A percentile compares a stretch with the other conserved stretches of the same genome.
Evolutionary conservation across 2,113 vertebrate genomes (phyloP).

Genomic region (Hydrolagus affinis): DNA sequence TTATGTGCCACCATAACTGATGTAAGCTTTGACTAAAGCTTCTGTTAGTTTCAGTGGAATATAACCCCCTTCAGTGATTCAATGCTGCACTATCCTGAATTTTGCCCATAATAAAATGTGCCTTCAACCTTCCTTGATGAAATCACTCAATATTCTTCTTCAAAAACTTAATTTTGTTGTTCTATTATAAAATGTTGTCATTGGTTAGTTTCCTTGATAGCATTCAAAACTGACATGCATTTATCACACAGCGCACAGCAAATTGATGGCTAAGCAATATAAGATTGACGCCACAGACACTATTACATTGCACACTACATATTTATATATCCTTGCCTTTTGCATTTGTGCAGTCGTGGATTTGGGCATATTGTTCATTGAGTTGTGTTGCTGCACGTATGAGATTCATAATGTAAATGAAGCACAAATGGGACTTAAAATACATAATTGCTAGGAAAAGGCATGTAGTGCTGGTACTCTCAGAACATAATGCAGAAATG

Average conservation of each 20-base stretch:
- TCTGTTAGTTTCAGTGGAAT: neutral
- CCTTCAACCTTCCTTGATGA: neutral
- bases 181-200: neutral
- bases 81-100: neutral
- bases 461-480: neutral
- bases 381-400: neutral
- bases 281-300: neutral
- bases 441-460: neutral
- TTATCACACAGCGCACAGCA: neutral
- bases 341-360: no score
- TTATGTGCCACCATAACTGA: neutral
- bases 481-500: neutral
- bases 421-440: neutral
- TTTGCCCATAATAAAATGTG: neutral
- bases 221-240: neutral
- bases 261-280: neutral
- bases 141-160: neutral
- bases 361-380: neutral
- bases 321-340: neutral
- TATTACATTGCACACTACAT: no score
- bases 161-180: neutral
- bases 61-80: constrained; percentile 7
- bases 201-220: neutral
- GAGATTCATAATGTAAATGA: neutral
- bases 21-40: neutral